Base-by-base conservation (phyloP, 1,140 invertebrate species). In the Heliconius eleuchia region DNA sequence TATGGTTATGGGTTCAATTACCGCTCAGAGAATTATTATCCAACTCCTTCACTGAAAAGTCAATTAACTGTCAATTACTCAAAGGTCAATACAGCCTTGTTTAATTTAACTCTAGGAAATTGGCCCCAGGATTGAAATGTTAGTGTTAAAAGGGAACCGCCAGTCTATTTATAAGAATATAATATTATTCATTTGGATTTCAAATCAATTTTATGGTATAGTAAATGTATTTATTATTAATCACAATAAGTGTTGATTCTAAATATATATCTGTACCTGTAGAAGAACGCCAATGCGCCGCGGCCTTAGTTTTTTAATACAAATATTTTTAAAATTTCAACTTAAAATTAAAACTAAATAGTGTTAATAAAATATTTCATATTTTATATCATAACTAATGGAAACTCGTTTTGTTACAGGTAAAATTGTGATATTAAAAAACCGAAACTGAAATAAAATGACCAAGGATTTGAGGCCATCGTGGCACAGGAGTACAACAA, bases 91-190 rank as follows among this genome's bases (percentile, higher is more conserved):
- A 81, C 60, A 46, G 30, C 72, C 75, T 74, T 50, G 73, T 78
- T 82, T 83, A 83, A 83, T 83, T 83, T 81, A 81, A 83, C 80
- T 83, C 81, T 81, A 81, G 80, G 82, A 83, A 83, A 83, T 83
- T 83, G 82, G 80, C 78, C 81, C 81, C 80, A 74, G 71, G 79
- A 83, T 83, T 83, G 82, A 83, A 83, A 83, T 81, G 81, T 81
- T 80, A 79, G 73, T 50, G 75, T 78, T 76, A 55, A 60, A 72
- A 46, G 57, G 27, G 60, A 18, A 66, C 60, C 60, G 60, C 4
- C 13, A 30, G 3, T 66, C 60, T 66, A 66, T 66, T 66, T 66
- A 30, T 66, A 66, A 9, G 3, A 23, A 66, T 66, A 66, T 16
- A 23, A 23, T 30, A 66, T 16, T 66, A 66, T 66, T 30, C 0